phyloP scores from a whole-genome alignment of 2,888 invertebrate genomes.

The Tridacna gigas region DNA sequence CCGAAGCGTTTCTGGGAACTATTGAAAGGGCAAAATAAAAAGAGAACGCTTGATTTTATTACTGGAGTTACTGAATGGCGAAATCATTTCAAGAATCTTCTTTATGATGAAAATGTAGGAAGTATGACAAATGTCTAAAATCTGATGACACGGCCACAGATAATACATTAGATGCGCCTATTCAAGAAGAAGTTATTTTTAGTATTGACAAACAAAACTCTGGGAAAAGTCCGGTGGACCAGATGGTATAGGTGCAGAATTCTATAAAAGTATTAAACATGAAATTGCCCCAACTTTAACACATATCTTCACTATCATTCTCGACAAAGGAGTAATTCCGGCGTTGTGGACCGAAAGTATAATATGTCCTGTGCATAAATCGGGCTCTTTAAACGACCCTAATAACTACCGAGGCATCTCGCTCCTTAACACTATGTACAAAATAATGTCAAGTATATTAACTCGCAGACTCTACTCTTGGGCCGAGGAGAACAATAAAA shows the following conservation, averaged over 20 bases:
- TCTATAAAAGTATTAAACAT: conserved; percentile 8
- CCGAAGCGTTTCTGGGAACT: background rate
- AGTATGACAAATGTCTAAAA: background rate
- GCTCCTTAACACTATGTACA: no score
- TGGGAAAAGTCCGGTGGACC: conserved; percentile 1
- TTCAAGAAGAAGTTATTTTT: background rate
- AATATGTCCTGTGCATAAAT: background rate
- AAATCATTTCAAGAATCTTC: background rate
- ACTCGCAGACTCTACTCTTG: background rate
- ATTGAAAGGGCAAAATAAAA: no score
- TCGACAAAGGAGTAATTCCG: background rate
- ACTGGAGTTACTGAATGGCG: no score
- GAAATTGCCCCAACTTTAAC: background rate
- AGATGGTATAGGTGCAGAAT: conserved; percentile 24
- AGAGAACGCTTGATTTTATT: no score
- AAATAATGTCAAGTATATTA: conserved; percentile 10
- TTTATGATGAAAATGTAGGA: background rate
- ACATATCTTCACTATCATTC: background rate
- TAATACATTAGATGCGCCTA: background rate
- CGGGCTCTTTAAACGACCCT: conserved; percentile 3
- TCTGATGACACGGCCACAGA: background rate
- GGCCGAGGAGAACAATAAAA: background rate
- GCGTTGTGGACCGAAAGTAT: background rate
- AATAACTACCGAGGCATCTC: background rate
- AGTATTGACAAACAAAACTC: conserved; percentile 4